Conservation (phyloP, 2,113 vertebrate genomes). For the Antigone vipio region DNA sequence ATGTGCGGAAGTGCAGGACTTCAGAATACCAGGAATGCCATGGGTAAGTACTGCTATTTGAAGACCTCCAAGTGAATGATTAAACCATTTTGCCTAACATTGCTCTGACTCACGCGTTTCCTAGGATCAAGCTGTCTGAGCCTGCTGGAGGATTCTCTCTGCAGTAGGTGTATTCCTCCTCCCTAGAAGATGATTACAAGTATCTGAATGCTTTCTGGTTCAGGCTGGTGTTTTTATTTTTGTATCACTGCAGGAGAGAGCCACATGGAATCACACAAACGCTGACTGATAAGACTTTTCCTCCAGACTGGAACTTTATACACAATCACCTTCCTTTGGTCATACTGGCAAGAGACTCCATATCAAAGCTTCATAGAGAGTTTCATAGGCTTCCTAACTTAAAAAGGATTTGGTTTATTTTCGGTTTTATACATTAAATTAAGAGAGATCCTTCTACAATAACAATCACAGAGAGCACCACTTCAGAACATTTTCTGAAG, state of each 20-base stretch:
- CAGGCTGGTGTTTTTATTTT: not conserved
- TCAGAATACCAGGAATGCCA: not conserved
- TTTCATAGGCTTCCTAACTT: not conserved
- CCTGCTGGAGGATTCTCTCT: not conserved
- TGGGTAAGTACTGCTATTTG: not conserved
- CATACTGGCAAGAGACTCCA: not conserved
- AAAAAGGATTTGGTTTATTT: not conserved
- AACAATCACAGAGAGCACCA: not conserved
- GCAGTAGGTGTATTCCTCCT: not conserved
- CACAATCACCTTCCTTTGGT: not conserved
- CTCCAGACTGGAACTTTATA: not conserved
- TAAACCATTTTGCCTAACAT: not conserved
- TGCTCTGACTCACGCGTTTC: not conserved
- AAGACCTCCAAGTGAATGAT: not conserved
- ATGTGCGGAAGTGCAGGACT: not conserved
- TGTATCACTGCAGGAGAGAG: not conserved
- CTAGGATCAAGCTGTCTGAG: not conserved
- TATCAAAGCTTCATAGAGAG: rapidly evolving
- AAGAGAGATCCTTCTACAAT: not conserved
- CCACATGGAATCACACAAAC: not conserved
- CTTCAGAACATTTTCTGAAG: not conserved
- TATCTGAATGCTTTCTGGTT: not conserved
- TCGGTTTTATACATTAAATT: not conserved
- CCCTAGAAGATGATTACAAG: not conserved
- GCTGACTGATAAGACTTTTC: not conserved